These are phyloP conservation scores for Acanthosepion esculentum DNA, from an alignment of 2,888 invertebrate genomes.

Conservation along the genomic window DNA sequence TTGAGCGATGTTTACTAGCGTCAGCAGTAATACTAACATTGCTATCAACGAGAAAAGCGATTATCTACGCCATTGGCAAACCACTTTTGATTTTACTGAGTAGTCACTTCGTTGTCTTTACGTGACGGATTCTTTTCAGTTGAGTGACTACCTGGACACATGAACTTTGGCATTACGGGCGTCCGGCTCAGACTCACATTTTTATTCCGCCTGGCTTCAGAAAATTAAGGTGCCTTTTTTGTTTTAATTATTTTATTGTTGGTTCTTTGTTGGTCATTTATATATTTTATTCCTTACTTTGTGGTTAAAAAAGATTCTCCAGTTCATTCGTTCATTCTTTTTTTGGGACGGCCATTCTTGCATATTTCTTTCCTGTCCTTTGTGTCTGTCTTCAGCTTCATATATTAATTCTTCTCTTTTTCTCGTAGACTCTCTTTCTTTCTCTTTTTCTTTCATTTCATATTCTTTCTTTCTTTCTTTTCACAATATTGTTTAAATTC, in stretches of 20 bases:
- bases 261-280: too few relatives aligned
- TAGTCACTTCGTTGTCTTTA: neutral
- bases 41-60: neutral
- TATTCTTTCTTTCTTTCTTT: too few relatives aligned
- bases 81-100: neutral
- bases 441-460: too few relatives aligned
- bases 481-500: too few relatives aligned
- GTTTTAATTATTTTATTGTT: neutral
- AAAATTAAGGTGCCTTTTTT: neutral
- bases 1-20: neutral
- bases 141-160: neutral
- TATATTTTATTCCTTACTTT: too few relatives aligned
- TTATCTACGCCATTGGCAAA: neutral
- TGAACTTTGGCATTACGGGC: neutral
- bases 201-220: neutral
- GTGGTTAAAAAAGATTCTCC: too few relatives aligned
- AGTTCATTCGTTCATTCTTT: too few relatives aligned
- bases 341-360: too few relatives aligned
- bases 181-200: neutral
- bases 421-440: too few relatives aligned
- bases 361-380: too few relatives aligned
- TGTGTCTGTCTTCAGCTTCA: too few relatives aligned
- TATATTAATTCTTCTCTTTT: too few relatives aligned
- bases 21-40: neutral
- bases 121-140: neutral